Evolutionary conservation across 2,113 vertebrate genomes (phyloP).

Genomic region (Diadophis punctatus): DNA sequence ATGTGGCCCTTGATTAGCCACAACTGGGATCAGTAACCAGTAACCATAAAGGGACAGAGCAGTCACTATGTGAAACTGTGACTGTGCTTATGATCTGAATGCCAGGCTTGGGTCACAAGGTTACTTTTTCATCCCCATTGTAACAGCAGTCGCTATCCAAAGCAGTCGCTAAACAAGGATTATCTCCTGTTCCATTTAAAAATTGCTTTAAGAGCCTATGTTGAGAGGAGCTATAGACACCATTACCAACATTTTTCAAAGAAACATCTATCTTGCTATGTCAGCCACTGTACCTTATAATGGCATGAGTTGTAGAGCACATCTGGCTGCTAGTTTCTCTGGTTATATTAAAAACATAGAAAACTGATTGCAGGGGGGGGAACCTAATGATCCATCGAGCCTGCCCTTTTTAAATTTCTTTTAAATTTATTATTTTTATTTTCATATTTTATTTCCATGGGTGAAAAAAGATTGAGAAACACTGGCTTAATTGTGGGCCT

Average conservation of each 20-base stretch:
- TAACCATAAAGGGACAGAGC: background rate
- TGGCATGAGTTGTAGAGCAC: background rate
- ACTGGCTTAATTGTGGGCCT: background rate
- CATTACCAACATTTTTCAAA: background rate
- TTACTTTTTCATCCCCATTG: background rate
- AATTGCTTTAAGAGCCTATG: fast-evolving
- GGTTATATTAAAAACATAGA: background rate
- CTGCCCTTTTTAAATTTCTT: background rate
- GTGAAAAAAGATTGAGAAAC: too few relatives aligned
- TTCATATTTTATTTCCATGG: background rate
- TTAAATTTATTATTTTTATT: background rate
- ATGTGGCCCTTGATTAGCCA: background rate
- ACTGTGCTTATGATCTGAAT: background rate
- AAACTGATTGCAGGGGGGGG: background rate
- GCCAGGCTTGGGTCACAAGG: background rate
- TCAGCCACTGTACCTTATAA: background rate
- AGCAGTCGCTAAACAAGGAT: background rate
- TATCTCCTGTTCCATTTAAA: background rate
- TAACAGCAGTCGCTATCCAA: background rate
- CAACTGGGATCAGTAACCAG: background rate
- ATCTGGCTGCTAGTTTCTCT: background rate
- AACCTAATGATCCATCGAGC: fast-evolving
- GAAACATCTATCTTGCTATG: fast-evolving
- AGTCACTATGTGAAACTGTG: background rate
- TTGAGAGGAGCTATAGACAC: background rate